These are phyloP conservation scores for Hypocryptadius cinnamomeus DNA, from an alignment of 2,113 vertebrate genomes.

Conservation along the genomic window DNA sequence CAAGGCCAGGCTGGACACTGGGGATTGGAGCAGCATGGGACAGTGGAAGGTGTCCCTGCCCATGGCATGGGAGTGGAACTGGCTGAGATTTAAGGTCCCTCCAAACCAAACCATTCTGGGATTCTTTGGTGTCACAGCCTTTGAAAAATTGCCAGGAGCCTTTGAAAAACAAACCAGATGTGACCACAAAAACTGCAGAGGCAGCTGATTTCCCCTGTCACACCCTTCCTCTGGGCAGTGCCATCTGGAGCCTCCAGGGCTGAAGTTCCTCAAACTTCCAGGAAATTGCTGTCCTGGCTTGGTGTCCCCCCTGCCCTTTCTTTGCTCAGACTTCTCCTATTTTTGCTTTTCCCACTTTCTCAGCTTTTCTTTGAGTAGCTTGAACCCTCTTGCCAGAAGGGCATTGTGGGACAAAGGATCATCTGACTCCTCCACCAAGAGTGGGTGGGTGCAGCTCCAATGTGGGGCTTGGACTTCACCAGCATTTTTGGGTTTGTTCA, in stretches of 20 bases:
- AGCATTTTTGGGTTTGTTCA: not conserved
- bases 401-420: not conserved
- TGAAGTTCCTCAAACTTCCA: conserved; percentile 3
- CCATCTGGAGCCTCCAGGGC: not conserved
- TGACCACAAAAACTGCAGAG: not conserved
- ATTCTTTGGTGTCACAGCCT: not conserved
- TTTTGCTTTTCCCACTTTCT: not conserved
- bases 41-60: not conserved
- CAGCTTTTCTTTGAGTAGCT: not conserved
- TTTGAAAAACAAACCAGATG: not conserved
- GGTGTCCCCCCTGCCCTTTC: not conserved
- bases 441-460: fast-evolving
- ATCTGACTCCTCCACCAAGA: not conserved
- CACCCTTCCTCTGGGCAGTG: not conserved
- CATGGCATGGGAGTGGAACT: not conserved
- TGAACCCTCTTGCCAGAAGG: not conserved
- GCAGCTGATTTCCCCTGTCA: not conserved
- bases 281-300: not conserved
- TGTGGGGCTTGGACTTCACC: not conserved
- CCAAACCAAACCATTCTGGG: not conserved
- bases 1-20: fast-evolving
- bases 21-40: not conserved
- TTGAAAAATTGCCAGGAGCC: not conserved
- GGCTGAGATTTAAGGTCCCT: not conserved
- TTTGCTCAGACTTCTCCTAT: not conserved